Evolutionary conservation across 1,140 invertebrate species (phyloP), one percentile per base, ranked within the genome.

Genomic region (Carposina sasakii): DNA sequence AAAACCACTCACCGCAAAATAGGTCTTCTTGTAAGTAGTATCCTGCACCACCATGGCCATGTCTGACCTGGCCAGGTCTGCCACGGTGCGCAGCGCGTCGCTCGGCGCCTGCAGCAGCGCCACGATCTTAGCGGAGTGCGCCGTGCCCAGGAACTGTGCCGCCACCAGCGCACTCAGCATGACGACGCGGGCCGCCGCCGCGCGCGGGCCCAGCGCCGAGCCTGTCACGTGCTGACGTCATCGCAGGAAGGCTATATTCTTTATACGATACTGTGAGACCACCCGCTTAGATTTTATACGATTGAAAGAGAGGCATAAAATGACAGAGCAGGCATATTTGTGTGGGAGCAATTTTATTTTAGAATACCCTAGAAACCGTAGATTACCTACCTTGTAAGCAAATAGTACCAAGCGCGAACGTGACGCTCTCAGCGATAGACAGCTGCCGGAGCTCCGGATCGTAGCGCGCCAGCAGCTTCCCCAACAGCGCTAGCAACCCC

Each of bases 301-400:
- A n/a, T n/a, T n/a, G n/a, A n/a, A n/a, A n/a, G n/a, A n/a, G n/a
- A n/a, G n/a, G n/a, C n/a, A n/a, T n/a, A n/a, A n/a, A n/a, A n/a
- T n/a, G n/a, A n/a, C n/a, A n/a, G n/a, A n/a, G n/a, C n/a, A n/a
- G n/a, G n/a, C n/a, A n/a, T n/a, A n/a, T n/a, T n/a, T n/a, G n/a
- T n/a, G n/a, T n/a, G n/a, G n/a, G n/a, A n/a, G n/a, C n/a, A n/a
- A n/a, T n/a, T n/a, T n/a, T n/a, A n/a, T n/a, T n/a, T n/a, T n/a
- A n/a, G n/a, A n/a, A n/a, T n/a, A n/a, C n/a, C n/a, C n/a, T n/a
- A n/a, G n/a, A n/a, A n/a, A n/a, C n/a, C n/a, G n/a, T n/a, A n/a
- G n/a, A n/a, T n/a, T n/a, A n/a, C n/a, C n/a, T n/a, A 79, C 88
- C 89, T 83, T 91, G 90, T 57, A 91, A 90, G 56, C 89, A 91